Evolutionary conservation across 2,113 vertebrate genomes (phyloP).

Genomic region (Macroglossus sobrinus): DNA sequence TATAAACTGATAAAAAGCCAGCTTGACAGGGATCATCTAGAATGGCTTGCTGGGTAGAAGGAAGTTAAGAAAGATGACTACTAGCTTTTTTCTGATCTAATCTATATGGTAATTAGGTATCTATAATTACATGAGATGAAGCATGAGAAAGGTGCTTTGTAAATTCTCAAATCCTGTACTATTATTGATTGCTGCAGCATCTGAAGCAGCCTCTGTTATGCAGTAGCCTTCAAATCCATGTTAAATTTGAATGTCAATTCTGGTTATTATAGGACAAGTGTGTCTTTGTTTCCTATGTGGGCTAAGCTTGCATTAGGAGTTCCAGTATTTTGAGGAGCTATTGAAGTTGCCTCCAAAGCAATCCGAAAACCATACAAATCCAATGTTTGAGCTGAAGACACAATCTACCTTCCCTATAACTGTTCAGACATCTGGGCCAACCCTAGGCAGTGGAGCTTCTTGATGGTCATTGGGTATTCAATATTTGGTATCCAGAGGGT

Average conservation of each 20-base stretch:
- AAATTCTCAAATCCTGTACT: background rate
- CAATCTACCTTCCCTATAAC: background rate
- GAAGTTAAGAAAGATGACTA: background rate
- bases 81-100: background rate
- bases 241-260: conserved; percentile 29
- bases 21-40: background rate
- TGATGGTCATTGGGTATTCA: background rate
- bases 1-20: background rate
- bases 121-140: background rate
- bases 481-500: background rate
- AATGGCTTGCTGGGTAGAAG: conserved; percentile 1
- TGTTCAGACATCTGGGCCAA: background rate
- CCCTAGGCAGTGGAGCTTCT: background rate
- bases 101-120: background rate
- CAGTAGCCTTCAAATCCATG: background rate
- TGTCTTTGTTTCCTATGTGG: conserved; percentile 14
- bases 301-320: background rate
- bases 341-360: background rate
- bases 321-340: background rate
- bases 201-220: background rate
- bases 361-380: background rate
- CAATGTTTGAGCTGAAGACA: background rate
- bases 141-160: background rate
- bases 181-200: background rate
- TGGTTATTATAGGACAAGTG: background rate